Percentiles rank a stretch among this genome's conserved stretches.
These are phyloP conservation scores for Seira sanloemensis DNA, from an alignment of 2,888 invertebrate genomes.

Conservation along the genomic window DNA sequence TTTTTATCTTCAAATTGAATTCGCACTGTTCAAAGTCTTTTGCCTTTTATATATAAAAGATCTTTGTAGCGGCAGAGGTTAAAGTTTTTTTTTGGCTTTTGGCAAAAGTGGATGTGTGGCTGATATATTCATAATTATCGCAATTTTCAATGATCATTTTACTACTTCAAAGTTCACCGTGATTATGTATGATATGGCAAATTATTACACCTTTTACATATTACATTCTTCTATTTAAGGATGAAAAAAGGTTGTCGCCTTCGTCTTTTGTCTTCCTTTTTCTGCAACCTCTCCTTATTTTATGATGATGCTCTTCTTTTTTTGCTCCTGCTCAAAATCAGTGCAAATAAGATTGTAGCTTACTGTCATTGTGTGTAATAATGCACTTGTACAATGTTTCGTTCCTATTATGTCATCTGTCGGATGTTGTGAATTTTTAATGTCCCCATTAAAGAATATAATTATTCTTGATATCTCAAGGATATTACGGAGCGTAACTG, in stretches of 20 bases:
- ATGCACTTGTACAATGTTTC: neutral
- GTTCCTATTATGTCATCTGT: slow-evolving; percentile 20
- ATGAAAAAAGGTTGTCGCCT: slow-evolving; percentile 64
- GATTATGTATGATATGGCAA: neutral
- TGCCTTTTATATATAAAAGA: neutral
- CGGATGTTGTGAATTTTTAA: slow-evolving; percentile 19
- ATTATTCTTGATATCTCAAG: slow-evolving; percentile 17
- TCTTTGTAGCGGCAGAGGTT: neutral
- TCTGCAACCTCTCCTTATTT: slow-evolving; percentile 26
- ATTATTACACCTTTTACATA: slow-evolving; percentile 35
- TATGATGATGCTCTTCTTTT: slow-evolving; percentile 8
- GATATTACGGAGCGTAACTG: neutral
- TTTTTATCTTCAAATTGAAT: slow-evolving; percentile 19
- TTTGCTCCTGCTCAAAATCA: slow-evolving; percentile 7
- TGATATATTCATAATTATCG: slow-evolving; percentile 48
- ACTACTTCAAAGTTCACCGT: slow-evolving; percentile 16
- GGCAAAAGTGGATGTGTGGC: slow-evolving; percentile 32
- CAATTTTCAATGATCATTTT: slow-evolving; percentile 41
- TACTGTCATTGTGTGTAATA: slow-evolving; percentile 6
- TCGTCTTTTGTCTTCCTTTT: slow-evolving; percentile 66
- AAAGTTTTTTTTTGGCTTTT: neutral
- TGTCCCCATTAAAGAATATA: neutral
- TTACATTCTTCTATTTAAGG: slow-evolving; percentile 58
- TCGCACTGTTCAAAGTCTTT: neutral
- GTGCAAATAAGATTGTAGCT: neutral